These are phyloP conservation scores for Chiloscyllium punctatum DNA, from an alignment of 2,797 vertebrate genomes.

Conservation along the genomic window DNA sequence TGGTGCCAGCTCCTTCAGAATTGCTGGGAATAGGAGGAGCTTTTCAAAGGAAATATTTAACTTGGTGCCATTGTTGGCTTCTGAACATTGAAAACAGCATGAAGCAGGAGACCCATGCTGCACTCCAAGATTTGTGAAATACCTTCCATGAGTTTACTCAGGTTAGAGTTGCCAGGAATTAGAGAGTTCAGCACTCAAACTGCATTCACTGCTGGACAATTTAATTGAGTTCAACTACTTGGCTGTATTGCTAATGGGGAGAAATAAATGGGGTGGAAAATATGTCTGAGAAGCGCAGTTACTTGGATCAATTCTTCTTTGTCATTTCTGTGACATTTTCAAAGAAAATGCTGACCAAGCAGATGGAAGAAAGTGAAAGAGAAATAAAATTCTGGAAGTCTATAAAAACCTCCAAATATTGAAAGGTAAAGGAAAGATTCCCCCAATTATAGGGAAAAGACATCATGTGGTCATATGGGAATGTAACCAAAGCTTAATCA, in stretches of 20 bases:
- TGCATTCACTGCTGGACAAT: background rate
- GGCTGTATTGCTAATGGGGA: background rate
- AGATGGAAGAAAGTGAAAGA: background rate
- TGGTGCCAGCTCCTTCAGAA: background rate
- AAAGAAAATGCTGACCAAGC: background rate
- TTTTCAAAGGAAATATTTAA: background rate
- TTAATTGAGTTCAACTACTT: constrained; percentile 2
- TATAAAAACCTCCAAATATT: background rate
- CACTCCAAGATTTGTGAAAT: background rate
- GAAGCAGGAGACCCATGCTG: background rate
- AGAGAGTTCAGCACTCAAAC: background rate
- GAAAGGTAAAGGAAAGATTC: background rate
- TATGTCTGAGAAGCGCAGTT: background rate
- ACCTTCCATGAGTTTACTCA: background rate
- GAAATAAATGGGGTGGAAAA: constrained; percentile 1
- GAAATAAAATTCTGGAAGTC: background rate
- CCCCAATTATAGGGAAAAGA: background rate
- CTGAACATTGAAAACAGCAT: background rate
- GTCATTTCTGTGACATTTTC: background rate
- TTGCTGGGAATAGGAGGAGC: background rate
- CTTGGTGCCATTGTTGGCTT: background rate
- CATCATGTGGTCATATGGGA: background rate
- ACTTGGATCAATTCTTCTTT: background rate
- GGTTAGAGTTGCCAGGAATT: background rate
- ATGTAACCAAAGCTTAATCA: background rate